phyloP scores from a whole-genome alignment of 2,113 vertebrate genomes.

The Motacilla tschutschensis region DNA sequence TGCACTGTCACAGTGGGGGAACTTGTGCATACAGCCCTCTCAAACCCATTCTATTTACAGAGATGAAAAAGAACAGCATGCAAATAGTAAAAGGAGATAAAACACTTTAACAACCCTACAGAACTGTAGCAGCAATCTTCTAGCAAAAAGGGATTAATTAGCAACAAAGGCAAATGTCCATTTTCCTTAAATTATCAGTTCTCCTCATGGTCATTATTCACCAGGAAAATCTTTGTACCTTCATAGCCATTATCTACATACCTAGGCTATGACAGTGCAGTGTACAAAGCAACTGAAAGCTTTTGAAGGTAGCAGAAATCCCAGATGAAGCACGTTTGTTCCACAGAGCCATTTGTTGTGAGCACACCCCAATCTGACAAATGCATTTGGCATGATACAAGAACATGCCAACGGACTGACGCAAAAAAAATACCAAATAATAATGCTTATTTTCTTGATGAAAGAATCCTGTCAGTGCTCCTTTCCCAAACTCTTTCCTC shows the following conservation, averaged over 20 bases:
- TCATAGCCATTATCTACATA: slow-evolving; percentile 19
- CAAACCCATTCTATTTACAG: slow-evolving; percentile 15
- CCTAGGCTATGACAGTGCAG: neutral
- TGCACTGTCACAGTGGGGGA: neutral
- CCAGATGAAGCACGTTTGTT: slow-evolving; percentile 30
- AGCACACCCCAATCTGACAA: slow-evolving; percentile 38
- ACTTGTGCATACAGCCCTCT: neutral
- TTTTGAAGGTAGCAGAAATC: slow-evolving; percentile 10
- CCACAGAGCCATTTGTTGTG: slow-evolving; percentile 8
- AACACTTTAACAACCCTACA: neutral
- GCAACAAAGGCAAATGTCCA: slow-evolving; percentile 6
- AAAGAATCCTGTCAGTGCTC: slow-evolving; percentile 13
- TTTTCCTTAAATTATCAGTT: slow-evolving; percentile 37
- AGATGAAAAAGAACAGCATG: slow-evolving; percentile 32
- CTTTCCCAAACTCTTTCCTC: neutral
- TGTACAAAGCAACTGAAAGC: slow-evolving; percentile 14
- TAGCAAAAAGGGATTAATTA: slow-evolving; percentile 37
- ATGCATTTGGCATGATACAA: neutral
- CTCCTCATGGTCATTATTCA: neutral
- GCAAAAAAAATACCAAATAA: slow-evolving; percentile 3
- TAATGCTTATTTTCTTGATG: slow-evolving; percentile 29
- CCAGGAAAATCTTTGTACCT: slow-evolving; percentile 12
- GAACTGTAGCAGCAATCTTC: neutral
- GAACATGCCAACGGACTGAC: slow-evolving; percentile 8
- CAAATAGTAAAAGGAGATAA: slow-evolving; percentile 23